Conservation (phyloP, 2,113 vertebrate genomes). For the Pristiophorus japonicus region DNA sequence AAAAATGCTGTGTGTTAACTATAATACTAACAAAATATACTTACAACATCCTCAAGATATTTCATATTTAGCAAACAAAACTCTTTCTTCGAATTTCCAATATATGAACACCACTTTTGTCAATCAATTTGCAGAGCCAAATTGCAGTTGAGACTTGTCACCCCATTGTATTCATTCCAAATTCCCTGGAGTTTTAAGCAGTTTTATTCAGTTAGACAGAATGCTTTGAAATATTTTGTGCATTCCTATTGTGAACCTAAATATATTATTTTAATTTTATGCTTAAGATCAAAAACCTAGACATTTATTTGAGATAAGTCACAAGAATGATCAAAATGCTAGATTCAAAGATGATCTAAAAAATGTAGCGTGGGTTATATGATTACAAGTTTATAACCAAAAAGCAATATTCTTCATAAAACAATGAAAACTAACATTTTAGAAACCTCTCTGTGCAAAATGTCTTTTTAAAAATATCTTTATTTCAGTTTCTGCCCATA, state of each 20-base stretch:
- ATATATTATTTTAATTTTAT: neutral
- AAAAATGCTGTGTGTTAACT: neutral
- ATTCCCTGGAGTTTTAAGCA: neutral
- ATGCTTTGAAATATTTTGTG: neutral
- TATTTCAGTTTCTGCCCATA: conserved; percentile 18
- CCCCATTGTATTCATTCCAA: neutral
- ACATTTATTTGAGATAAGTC: neutral
- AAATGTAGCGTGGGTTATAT: neutral
- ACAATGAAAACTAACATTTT: neutral
- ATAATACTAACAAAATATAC: neutral
- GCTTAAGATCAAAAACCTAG: neutral
- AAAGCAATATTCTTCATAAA: neutral
- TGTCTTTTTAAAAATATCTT: neutral
- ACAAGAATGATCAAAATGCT: neutral
- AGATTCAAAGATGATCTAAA: neutral
- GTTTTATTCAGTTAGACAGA: neutral
- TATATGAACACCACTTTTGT: neutral
- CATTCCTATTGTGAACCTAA: neutral
- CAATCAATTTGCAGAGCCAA: neutral
- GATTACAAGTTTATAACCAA: neutral
- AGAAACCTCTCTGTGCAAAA: neutral
- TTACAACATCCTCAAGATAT: neutral
- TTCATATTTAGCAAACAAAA: neutral
- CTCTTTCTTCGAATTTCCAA: neutral
- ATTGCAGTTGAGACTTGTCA: neutral